Evolutionary conservation across 2,888 invertebrate genomes (phyloP), one percentile per base, ranked within the genome.

Genomic region (Ferdinandea cuprea): DNA sequence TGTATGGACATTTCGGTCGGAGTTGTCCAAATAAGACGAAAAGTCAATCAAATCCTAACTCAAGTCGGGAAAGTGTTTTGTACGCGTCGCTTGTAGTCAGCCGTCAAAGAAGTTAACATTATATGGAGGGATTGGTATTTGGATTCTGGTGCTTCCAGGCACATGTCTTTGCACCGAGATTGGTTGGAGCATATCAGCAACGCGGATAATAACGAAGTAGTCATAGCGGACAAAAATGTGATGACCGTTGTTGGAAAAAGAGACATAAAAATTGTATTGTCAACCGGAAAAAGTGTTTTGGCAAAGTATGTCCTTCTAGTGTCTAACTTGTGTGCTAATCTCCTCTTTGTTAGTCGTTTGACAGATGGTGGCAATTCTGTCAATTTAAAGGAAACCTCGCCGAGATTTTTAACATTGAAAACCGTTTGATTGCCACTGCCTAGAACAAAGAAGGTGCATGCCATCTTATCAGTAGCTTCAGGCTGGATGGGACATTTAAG

Each of bases 341-440:
- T 69, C 8, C 48, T 69, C 0, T 68, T 58, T 32, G 56, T 68
- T 0, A 68, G 68, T n/a, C 56, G n/a, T n/a, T n/a, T n/a, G n/a
- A n/a, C n/a, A n/a, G n/a, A n/a, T n/a, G n/a, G n/a, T n/a, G n/a
- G n/a, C n/a, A n/a, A n/a, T n/a, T n/a, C n/a, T n/a, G n/a, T n/a
- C n/a, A n/a, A n/a, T n/a, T n/a, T n/a, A n/a, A n/a, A n/a, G n/a
- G n/a, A n/a, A n/a, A n/a, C n/a, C n/a, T n/a, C n/a, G n/a, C n/a
- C n/a, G n/a, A n/a, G n/a, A n/a, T n/a, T n/a, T n/a, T n/a, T n/a
- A n/a, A n/a, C n/a, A n/a, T n/a, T n/a, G n/a, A n/a, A n/a, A n/a
- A n/a, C n/a, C n/a, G n/a, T n/a, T n/a, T n/a, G n/a, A n/a, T n/a
- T n/a, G n/a, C n/a, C n/a, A n/a, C n/a, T n/a, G n/a, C n/a, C n/a